Evolutionary conservation across 2,113 vertebrate species (phyloP).

Genomic region (Riparia riparia): DNA sequence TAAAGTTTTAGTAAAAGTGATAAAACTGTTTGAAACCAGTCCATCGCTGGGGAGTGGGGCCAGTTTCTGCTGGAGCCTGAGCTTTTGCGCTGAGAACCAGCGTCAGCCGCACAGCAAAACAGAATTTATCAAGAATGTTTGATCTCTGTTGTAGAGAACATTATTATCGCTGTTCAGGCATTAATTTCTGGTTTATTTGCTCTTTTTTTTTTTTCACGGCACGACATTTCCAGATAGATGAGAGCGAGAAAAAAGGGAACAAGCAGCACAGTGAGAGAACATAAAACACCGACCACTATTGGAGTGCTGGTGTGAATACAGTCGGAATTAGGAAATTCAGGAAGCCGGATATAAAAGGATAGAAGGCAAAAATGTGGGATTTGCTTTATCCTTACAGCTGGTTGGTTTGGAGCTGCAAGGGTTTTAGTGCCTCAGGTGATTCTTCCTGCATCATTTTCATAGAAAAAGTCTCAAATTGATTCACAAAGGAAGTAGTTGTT

Average conservation of each 20-base stretch:
- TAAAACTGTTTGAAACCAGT: background rate
- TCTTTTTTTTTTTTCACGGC: background rate
- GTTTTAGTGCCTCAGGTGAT: background rate
- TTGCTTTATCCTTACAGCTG: background rate
- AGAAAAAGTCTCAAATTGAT: background rate
- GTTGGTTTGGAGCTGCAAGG: background rate
- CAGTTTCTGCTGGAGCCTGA: background rate
- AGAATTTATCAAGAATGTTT: background rate
- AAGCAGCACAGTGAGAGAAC: background rate
- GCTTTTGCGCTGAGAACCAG: background rate
- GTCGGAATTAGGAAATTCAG: background rate
- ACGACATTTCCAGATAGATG: background rate
- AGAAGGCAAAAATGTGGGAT: background rate
- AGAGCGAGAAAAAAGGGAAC: background rate
- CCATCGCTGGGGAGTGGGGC: background rate
- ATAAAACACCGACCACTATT: fast-evolving
- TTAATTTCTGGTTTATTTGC: background rate
- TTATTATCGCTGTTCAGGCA: background rate
- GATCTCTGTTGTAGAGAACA: background rate
- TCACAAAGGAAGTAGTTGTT: background rate
- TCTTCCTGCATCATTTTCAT: background rate
- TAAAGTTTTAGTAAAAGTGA: background rate
- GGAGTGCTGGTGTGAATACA: background rate
- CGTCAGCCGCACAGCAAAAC: background rate
- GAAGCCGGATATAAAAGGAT: background rate